Evolutionary conservation across 2,113 vertebrate genomes (phyloP), one percentile per base, ranked within the genome.

Genomic region (Anas platyrhynchos): DNA sequence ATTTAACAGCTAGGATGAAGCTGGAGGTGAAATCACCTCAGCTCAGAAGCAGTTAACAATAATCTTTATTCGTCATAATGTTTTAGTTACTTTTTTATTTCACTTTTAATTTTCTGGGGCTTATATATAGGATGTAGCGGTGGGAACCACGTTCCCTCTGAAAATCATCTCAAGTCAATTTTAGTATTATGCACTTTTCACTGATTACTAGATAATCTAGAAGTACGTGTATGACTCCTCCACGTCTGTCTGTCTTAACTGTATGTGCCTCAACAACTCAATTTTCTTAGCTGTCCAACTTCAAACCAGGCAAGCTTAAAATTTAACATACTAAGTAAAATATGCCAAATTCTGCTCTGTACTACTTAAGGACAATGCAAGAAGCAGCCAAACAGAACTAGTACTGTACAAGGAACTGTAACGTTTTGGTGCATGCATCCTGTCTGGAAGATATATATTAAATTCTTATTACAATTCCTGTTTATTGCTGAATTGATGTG

Each of bases 301-400:
- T 73, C 11, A 46, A n/a, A 77, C 54, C 61, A 73, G 17, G 48
- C 58, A 68, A 87, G 23, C 32, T 85, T 89, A 44, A 61, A 29
- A 8, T 91, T n/a, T 69, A 82, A 91, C 38, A 58, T 18, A 5
- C 2, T 29, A 7, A 68, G 6, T 13, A 31, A 27, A 56, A 66
- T 23, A 31, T 61, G 65, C 61, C 43, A 58, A 43, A 27, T 54
- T 72, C 50, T 55, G 41, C 41, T 84, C 31, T 66, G 52, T 4
- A 4, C 22, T 21, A 5, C n/a, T 50, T 1, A 1, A 5, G 21
- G 21, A 54, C 25, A 54, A 16, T 0, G 2, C 59, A 58, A 65
- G 81, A 72, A 87, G 54, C 48, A 72, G 81, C 54, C 43, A 36
- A 48, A 27, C 9, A 36, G 56, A 74, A 18, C 29, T 32, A 11